These are phyloP conservation scores for Brenthis ino DNA, from an alignment of 2,888 invertebrate species.

Conservation along the genomic window DNA sequence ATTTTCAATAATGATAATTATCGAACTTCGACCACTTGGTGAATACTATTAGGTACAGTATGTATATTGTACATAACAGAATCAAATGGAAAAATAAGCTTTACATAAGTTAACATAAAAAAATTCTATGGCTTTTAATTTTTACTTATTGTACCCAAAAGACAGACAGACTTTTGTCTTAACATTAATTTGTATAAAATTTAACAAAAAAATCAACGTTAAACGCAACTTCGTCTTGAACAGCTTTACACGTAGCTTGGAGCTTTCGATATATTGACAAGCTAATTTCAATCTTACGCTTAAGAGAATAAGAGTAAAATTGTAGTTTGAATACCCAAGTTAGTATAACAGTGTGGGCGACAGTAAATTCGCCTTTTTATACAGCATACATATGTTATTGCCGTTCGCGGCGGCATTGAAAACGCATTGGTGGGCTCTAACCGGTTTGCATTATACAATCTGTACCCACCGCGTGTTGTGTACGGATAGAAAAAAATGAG, in stretches of 20 bases:
- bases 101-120: no score
- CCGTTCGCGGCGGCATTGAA: slow-evolving; percentile 55
- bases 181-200: slow-evolving; percentile 26
- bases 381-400: slow-evolving; percentile 67
- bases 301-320: slow-evolving; percentile 1
- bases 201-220: slow-evolving; percentile 41
- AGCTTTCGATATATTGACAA: neutral
- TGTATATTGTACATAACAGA: no score
- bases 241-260: slow-evolving; percentile 31
- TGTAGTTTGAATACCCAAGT: slow-evolving; percentile 4
- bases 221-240: slow-evolving; percentile 36
- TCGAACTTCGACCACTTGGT: no score
- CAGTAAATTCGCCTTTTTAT: slow-evolving; percentile 51
- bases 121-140: no score
- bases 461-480: slow-evolving; percentile 57
- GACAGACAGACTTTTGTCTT: neutral
- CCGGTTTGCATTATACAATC: slow-evolving; percentile 68
- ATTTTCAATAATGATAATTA: no score
- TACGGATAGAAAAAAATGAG: slow-evolving; percentile 47
- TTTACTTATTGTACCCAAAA: neutral
- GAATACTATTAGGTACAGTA: no score
- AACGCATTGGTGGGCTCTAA: slow-evolving; percentile 68
- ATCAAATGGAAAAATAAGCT: no score
- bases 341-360: slow-evolving; percentile 42
- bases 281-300: slow-evolving; percentile 7